phyloP scores from a whole-genome alignment of 2,888 invertebrate species.

The Eurytoma adleriae region DNA sequence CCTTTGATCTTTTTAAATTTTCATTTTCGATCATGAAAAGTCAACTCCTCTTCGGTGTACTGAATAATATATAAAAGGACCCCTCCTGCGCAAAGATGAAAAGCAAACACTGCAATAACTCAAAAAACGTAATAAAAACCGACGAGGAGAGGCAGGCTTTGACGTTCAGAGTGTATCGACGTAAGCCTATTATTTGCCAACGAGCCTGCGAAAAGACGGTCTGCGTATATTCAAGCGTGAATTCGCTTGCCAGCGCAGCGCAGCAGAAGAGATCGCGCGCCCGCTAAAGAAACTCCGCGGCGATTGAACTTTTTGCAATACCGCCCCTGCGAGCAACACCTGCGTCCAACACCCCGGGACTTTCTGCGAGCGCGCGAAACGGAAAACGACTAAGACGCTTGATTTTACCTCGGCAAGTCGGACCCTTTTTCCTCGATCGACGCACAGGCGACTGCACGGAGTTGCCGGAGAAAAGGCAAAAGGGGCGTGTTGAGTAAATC shows the following conservation, averaged over 20 bases:
- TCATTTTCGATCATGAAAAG: neutral
- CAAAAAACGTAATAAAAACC: neutral
- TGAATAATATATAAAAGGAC: too few species aligned
- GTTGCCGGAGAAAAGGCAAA: neutral
- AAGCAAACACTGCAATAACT: neutral
- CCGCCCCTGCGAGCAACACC: slow-evolving; percentile 22
- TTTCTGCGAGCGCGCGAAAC: neutral
- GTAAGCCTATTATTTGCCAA: slow-evolving; percentile 21
- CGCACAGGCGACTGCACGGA: neutral
- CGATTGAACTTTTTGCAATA: neutral
- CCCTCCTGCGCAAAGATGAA: neutral
- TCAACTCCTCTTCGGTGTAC: too few species aligned
- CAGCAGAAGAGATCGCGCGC: neutral
- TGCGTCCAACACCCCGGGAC: neutral
- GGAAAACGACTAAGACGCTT: neutral
- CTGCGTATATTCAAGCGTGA: neutral
- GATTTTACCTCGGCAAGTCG: neutral
- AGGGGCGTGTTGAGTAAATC: neutral
- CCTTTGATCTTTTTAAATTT: too few species aligned
- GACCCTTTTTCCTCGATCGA: neutral
- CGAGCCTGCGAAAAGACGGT: slow-evolving; percentile 2
- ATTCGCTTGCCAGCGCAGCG: neutral
- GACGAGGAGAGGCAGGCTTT: neutral
- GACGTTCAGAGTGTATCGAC: neutral
- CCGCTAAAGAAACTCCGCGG: too few species aligned